Evolutionary conservation across 2,113 vertebrate species (phyloP).

Genomic region (Melanostigma gelatinosum): DNA sequence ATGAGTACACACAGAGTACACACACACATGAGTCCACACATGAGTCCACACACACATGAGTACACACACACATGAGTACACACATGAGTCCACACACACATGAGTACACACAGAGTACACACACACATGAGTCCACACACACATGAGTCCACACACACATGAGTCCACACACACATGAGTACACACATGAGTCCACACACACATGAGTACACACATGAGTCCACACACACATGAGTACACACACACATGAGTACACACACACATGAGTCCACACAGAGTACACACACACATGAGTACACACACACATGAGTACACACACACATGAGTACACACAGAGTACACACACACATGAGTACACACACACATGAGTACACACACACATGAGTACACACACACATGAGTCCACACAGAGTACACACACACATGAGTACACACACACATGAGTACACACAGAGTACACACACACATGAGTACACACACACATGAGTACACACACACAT

Average conservation of each 20-base stretch:
- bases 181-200: no score
- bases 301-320: neutral
- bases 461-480: no score
- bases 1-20: conserved; percentile 1
- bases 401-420: neutral
- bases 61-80: no score
- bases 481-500: no score
- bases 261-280: no score
- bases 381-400: no score
- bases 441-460: neutral
- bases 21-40: no score
- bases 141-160: neutral
- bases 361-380: neutral
- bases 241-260: conserved; percentile 5
- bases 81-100: no score
- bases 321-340: no score
- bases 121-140: neutral
- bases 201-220: neutral
- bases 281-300: no score
- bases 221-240: neutral
- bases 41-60: neutral
- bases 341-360: neutral
- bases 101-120: neutral
- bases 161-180: no score
- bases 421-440: neutral